Evolutionary conservation across 2,797 vertebrate species (phyloP), one percentile per base, ranked within the genome.

Genomic region (Halcyon smyrnensis): DNA sequence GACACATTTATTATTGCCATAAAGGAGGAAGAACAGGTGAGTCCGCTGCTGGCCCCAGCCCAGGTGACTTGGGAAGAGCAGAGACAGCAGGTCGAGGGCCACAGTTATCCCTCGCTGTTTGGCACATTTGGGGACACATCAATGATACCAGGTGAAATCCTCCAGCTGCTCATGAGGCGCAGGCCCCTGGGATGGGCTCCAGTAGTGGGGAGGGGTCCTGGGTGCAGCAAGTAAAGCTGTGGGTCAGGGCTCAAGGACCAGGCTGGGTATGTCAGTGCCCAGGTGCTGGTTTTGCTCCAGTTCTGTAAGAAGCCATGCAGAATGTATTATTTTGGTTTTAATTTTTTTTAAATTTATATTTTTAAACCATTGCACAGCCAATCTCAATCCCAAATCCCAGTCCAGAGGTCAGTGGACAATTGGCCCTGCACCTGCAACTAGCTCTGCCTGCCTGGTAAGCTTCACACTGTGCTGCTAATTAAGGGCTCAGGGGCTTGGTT

Each of bases 391-490:
- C 50, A 82, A 93, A 76, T 90, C 74, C 89, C 92, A 89, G 53
- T 41, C 62, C 67, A 62, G 74, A 80, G 94, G 89, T 92, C 89
- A 84, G 67, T 15, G 30, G 54, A 90, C 92, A 91, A 90, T 67
- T 91, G 89, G 85, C 91, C 89, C 76, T 88, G 90, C 96, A 97
- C 96, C 97, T 97, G 96, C 95, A 93, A 87, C 87, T 87, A 70
- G 76, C 92, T 15, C 93, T 91, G 89, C 88, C 87, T 91, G 74
- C 74, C 68, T 78, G 81, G 53, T 2, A 50, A 89, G 67, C 51
- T 69, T 91, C 87, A 69, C 0, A 21, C 90, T 78, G 84, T 0
- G 51, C 74, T 3, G 27, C 92, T 95, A 87, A 96, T 90, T 85
- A 74, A 79, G 64, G 82, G 90, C 46, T 86, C 4, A 9, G 63